These are phyloP conservation scores for Sitobion miscanthi DNA, from an alignment of 1,140 invertebrate genomes.

Conservation along the genomic window DNA sequence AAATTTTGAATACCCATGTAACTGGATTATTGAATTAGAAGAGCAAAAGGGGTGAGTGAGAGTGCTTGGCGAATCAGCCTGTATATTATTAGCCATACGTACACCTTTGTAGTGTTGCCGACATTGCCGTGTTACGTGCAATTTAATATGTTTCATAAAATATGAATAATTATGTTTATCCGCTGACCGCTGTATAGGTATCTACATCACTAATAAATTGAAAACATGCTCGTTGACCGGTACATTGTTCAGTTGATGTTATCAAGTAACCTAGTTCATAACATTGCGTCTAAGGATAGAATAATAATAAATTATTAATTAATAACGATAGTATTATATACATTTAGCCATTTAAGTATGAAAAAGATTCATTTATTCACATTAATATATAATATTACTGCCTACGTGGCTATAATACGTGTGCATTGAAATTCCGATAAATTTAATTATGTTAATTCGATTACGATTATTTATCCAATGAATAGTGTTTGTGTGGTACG, in stretches of 20 bases:
- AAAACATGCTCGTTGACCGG: neutral
- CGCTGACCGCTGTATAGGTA: neutral
- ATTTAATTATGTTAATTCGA: neutral
- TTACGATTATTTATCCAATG: neutral
- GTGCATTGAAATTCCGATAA: neutral
- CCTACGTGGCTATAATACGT: neutral
- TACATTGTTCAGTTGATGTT: neutral
- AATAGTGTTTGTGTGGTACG: neutral
- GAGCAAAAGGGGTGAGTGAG: too few species aligned
- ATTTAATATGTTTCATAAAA: neutral
- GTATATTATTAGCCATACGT: too few species aligned
- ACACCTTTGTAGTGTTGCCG: neutral
- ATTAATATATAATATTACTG: neutral
- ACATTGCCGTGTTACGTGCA: neutral
- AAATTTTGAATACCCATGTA: too few species aligned
- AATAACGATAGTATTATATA: neutral
- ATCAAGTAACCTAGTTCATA: neutral
- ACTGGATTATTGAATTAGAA: too few species aligned
- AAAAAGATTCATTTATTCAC: too few species aligned
- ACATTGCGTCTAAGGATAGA: neutral
- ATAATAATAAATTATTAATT: neutral
- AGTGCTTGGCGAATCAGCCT: too few species aligned
- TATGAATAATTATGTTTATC: neutral
- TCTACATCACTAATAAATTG: neutral
- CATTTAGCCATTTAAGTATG: neutral